These are phyloP conservation scores for Eueremaeus valkanovi DNA, from an alignment of 2,888 invertebrate genomes.

Conservation along the genomic window DNA sequence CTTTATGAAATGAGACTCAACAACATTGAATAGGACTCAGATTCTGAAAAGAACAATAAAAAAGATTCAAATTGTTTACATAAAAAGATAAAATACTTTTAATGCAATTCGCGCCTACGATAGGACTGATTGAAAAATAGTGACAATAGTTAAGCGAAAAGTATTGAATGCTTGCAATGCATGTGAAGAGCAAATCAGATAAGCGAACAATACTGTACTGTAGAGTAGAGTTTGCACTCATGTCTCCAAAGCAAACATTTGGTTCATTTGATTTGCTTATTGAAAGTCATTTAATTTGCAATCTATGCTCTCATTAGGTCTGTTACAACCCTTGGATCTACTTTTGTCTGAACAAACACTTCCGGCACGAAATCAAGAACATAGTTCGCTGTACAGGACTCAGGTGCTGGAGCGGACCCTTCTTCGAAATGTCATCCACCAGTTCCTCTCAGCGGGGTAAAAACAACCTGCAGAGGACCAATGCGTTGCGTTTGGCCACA, in stretches of 20 bases:
- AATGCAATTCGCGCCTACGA: no score
- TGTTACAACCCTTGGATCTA: conserved; percentile 57
- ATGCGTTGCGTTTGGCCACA: conserved; percentile 17
- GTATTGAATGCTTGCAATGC: no score
- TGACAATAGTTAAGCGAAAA: no score
- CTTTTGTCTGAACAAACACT: conserved; percentile 56
- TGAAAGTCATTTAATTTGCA: not conserved
- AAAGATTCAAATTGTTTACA: no score
- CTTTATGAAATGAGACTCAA: no score
- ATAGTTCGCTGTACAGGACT: conserved; percentile 9
- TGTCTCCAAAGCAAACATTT: not conserved
- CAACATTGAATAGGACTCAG: no score
- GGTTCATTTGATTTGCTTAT: not conserved
- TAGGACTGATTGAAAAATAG: no score
- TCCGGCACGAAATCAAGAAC: conserved; percentile 45
- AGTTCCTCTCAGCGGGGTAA: no score
- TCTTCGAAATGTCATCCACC: not conserved
- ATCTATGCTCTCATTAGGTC: conserved; percentile 46
- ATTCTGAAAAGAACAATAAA: no score
- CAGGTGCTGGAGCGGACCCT: not conserved
- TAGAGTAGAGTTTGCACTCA: not conserved
- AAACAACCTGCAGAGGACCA: conserved; percentile 13
- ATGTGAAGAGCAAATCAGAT: no score
- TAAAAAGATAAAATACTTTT: no score
- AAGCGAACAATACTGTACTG: no score